Evolutionary conservation across 2,113 vertebrate genomes (phyloP).

Genomic region (Lucifuga dentata): DNA sequence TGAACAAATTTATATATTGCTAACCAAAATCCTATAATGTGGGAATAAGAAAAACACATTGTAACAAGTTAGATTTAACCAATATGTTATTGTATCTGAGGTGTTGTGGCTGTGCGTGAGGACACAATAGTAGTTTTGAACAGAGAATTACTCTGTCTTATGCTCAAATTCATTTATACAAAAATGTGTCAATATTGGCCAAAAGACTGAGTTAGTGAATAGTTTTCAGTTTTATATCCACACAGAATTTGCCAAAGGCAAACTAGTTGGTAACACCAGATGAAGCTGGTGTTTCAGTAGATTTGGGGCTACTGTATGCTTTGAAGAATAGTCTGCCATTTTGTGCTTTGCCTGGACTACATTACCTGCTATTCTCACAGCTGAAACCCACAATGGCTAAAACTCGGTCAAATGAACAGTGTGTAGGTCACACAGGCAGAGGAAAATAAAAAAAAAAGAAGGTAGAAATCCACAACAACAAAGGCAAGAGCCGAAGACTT

Average conservation of each 20-base stretch:
- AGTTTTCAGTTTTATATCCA: slow-evolving; percentile 22
- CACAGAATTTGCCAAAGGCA: slow-evolving; percentile 13
- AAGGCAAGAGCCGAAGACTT: slow-evolving; percentile 70
- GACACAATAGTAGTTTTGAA: no score
- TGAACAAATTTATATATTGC: neutral
- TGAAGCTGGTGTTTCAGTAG: slow-evolving; percentile 25
- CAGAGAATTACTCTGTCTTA: no score
- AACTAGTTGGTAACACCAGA: slow-evolving; percentile 16
- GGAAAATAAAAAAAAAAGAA: slow-evolving; percentile 41
- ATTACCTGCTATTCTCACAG: slow-evolving; percentile 40
- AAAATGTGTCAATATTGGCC: no score
- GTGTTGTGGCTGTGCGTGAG: no score
- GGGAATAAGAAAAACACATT: neutral
- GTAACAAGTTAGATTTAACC: no score
- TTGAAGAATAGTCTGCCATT: slow-evolving; percentile 46
- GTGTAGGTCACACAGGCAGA: slow-evolving; percentile 63
- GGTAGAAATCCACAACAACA: slow-evolving; percentile 68
- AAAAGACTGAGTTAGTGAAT: neutral
- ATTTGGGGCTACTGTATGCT: neutral
- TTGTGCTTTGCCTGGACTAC: slow-evolving; percentile 27
- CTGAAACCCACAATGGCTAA: slow-evolving; percentile 50
- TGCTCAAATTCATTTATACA: no score
- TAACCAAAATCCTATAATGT: neutral
- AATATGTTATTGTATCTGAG: no score
- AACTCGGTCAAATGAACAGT: slow-evolving; percentile 67